Conservation (phyloP, 2,888 invertebrate genomes). For the Argyra leucocephala region DNA sequence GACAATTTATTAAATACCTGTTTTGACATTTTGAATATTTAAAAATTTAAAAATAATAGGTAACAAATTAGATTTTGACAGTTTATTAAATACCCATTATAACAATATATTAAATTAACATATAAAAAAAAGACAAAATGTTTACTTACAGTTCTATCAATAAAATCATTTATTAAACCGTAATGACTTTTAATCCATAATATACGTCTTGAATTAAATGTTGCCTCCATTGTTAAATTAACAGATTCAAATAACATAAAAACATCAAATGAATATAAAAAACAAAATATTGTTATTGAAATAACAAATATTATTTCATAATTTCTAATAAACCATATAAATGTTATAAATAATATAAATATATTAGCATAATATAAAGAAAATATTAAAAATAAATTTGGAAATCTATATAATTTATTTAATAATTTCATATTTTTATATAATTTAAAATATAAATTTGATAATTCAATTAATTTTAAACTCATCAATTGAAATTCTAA, state of each 20-base stretch:
- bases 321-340: neutral
- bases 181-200: neutral
- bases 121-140: no score
- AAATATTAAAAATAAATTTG: conserved; percentile 6
- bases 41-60: no score
- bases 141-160: neutral
- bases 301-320: neutral
- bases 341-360: conserved; percentile 1
- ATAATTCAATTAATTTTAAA: neutral
- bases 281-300: neutral
- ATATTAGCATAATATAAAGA: neutral
- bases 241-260: neutral
- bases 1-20: no score
- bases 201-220: neutral
- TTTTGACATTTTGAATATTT: no score
- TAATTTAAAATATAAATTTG: neutral
- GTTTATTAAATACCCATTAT: no score
- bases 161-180: neutral
- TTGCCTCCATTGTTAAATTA: neutral
- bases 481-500: neutral
- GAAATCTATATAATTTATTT: conserved; percentile 1
- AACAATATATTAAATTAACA: no score
- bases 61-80: no score
- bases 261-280: neutral
- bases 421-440: neutral